These are phyloP conservation scores for Acanthurus leucopareius DNA, from an alignment of 2,797 vertebrate species.

Conservation along the genomic window DNA sequence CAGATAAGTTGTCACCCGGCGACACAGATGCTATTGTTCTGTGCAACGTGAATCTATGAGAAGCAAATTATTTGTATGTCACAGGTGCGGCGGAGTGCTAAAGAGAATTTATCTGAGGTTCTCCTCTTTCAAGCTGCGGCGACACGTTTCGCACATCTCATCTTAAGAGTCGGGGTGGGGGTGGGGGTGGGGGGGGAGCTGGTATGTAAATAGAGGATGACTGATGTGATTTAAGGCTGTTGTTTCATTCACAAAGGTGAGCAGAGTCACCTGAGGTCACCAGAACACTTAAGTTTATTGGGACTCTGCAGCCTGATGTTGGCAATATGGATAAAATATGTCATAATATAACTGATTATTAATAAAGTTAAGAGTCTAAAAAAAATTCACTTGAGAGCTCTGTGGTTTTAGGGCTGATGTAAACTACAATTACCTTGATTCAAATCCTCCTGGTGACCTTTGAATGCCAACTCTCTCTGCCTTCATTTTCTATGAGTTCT, in stretches of 20 bases:
- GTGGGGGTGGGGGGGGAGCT: background rate
- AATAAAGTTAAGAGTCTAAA: background rate
- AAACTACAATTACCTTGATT: background rate
- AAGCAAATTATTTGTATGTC: constrained; percentile 69
- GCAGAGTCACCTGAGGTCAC: constrained; percentile 43
- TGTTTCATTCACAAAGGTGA: constrained; percentile 13
- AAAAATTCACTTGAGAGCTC: background rate
- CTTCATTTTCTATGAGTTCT: background rate
- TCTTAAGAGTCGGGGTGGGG: background rate
- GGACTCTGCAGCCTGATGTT: too few relatives aligned
- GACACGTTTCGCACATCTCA: constrained; percentile 20
- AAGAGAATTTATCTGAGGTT: constrained; percentile 48
- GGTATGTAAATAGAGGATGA: constrained; percentile 24
- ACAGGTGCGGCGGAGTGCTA: constrained; percentile 61
- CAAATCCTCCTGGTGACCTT: constrained; percentile 4
- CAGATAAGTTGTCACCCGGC: constrained; percentile 76
- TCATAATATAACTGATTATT: background rate
- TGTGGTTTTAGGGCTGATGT: background rate
- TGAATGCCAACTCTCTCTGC: background rate
- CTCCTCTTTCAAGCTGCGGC: constrained; percentile 27
- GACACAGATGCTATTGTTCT: constrained; percentile 71
- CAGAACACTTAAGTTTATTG: background rate
- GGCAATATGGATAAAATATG: background rate
- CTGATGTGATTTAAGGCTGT: constrained; percentile 30
- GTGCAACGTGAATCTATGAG: constrained; percentile 50